Percentiles rank a stretch among this genome's conserved stretches.
Evolutionary conservation across 2,888 invertebrate genomes (phyloP).

Genomic region (Argyra leucocephala): DNA sequence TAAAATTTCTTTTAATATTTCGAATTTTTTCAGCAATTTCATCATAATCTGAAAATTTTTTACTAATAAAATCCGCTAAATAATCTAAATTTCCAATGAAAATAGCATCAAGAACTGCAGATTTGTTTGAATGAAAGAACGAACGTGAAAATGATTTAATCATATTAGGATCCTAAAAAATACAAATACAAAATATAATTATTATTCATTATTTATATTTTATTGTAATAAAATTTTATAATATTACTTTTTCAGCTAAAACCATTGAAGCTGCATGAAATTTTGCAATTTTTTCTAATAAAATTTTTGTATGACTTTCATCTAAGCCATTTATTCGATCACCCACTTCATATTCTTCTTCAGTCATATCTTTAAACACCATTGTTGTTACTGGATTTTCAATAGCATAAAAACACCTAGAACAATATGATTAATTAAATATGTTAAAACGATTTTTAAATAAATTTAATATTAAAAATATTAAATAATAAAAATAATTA

Average conservation of each 20-base stretch:
- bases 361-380: slow-evolving; percentile 44
- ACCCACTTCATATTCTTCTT: slow-evolving; percentile 47
- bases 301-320: slow-evolving; percentile 45
- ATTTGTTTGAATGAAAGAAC: not conserved
- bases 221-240: not conserved
- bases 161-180: not conserved
- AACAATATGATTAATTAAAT: no score
- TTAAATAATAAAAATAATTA: not conserved
- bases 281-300: slow-evolving; percentile 46
- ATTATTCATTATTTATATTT: not conserved
- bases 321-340: slow-evolving; percentile 49
- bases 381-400: slow-evolving; percentile 38
- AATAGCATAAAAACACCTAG: slow-evolving; percentile 36
- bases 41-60: slow-evolving; percentile 44
- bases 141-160: not conserved
- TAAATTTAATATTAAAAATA: no score
- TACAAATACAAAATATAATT: not conserved
- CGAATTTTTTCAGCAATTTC: slow-evolving; percentile 40
- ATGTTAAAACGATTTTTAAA: no score
- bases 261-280: slow-evolving; percentile 51
- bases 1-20: slow-evolving; percentile 10
- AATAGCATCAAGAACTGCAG: not conserved
- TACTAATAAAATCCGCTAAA: slow-evolving; percentile 29
- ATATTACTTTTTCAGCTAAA: slow-evolving; percentile 45
- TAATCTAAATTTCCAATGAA: slow-evolving; percentile 10